Evolutionary conservation across 37 sponge, comb jelly and placozoan genomes (phyloP), one percentile per base, ranked within the genome.

Genomic region (Crambe crambe): DNA sequence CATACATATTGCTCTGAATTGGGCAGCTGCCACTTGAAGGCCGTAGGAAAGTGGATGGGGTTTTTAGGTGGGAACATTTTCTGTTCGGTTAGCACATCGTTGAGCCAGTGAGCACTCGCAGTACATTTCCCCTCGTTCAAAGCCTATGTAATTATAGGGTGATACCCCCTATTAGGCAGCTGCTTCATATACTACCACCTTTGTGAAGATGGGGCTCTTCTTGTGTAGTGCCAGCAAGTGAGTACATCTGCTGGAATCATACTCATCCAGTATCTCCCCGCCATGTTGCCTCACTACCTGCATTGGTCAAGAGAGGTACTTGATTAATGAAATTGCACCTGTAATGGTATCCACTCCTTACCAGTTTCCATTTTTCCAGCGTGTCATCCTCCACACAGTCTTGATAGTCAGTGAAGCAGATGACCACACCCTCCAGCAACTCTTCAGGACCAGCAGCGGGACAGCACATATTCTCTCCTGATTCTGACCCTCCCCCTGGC

Each of bases 71-170:
- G 82, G 51, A 91, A 94, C 83, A 94, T 69, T 59, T 86, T 89
- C 59, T 80, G 82, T 0, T 80, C 68, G 26, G 83, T 74, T 29
- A 97, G 88, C 17, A 97, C 90, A 80, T 94, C 95, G 64, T 97
- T 97, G 69, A 97, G 86, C 97, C 97, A 97, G 73, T 94, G 86
- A 21, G 95, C 95, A 78, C 93, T 86, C 1, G 93, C 87, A 22
- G 94, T 91, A 47, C 89, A 92, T 84, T 97, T 97, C 10, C 88
- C 82, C 43, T 89, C 97, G 17, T 36, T 67, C 21, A 86, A 78
- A 6, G 97, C 97, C 89, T 93, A 78, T 34, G 67, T 44, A 74
- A 70, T 37, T 37, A 25, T 47, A 43, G 41, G n/a, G 56, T 73
- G 35, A 34, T 15, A 47, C 51, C 12, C 10, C 12, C 51, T 15